These are phyloP conservation scores for Eidolon dupreanum DNA, from an alignment of 2,797 vertebrate species.

Conservation along the genomic window DNA sequence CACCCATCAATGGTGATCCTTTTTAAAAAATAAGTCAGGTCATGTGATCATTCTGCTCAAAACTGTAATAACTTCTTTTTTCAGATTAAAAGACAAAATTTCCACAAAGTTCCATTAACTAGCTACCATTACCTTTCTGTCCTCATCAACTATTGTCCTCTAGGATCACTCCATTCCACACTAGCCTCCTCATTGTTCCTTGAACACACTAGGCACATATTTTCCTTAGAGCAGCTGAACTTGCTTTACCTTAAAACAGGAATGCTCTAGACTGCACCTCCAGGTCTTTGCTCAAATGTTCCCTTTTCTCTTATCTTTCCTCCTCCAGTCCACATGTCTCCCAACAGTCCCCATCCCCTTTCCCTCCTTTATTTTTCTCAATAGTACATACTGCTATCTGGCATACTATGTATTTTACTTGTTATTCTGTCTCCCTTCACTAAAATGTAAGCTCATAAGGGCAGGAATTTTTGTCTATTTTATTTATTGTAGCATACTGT, in stretches of 20 bases:
- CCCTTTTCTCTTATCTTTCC: neutral
- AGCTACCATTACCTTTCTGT: neutral
- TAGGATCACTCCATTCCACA: neutral
- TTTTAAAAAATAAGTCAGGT: neutral
- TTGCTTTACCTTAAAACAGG: neutral
- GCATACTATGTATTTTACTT: neutral
- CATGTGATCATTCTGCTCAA: neutral
- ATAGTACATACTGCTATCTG: neutral
- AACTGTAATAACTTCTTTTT: neutral
- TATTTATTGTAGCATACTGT: neutral
- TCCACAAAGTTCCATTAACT: neutral
- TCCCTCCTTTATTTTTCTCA: neutral
- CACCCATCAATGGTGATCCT: neutral
- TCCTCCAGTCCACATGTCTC: neutral
- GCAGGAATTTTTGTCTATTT: neutral
- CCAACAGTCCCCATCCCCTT: neutral
- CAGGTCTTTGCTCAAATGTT: neutral
- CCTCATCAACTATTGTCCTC: neutral
- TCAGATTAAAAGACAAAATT: neutral
- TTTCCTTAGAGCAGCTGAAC: neutral
- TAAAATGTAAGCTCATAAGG: neutral
- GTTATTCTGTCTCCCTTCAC: neutral
- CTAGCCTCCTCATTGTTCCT: neutral
- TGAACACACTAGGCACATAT: neutral
- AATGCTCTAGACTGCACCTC: neutral